A percentile compares a stretch with the other conserved stretches of the same genome.
Evolutionary conservation across 2,888 invertebrate species (phyloP).

Genomic region (Drosophila leonis): DNA sequence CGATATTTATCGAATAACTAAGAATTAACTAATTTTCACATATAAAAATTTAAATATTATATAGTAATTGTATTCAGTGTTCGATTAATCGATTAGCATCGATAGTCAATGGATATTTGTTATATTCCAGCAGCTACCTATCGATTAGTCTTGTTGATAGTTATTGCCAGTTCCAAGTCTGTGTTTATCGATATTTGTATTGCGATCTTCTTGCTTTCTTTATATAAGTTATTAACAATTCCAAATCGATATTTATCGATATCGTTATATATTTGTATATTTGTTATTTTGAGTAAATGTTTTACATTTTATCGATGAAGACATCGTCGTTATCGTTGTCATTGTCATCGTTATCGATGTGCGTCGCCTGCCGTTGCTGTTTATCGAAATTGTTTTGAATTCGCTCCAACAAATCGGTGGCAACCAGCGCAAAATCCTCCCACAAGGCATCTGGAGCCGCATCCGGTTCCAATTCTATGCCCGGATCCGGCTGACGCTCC

Average conservation of each 20-base stretch:
- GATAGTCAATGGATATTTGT: background rate
- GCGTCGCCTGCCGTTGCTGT: constrained; percentile 38
- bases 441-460: constrained; percentile 85
- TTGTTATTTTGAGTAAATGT: constrained; percentile 16
- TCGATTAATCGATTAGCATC: background rate
- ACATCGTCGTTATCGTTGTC: constrained; percentile 74
- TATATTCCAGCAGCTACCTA: background rate
- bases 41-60: background rate
- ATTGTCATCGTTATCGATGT: constrained; percentile 49
- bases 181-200: background rate
- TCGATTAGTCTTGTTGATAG: background rate
- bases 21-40: background rate
- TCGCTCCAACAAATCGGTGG: constrained; percentile 89
- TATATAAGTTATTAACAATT: background rate
- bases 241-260: constrained; percentile 1
- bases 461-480: constrained; percentile 31
- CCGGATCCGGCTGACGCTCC: background rate
- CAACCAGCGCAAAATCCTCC: constrained; percentile 92
- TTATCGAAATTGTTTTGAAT: constrained; percentile 82
- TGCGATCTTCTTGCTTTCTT: background rate
- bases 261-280: constrained; percentile 12
- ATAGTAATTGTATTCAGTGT: background rate
- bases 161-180: background rate
- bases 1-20: too few relatives aligned
- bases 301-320: constrained; percentile 80